phyloP scores from a whole-genome alignment of 2,797 vertebrate species.

The Poeciliopsis paucimaculata region DNA sequence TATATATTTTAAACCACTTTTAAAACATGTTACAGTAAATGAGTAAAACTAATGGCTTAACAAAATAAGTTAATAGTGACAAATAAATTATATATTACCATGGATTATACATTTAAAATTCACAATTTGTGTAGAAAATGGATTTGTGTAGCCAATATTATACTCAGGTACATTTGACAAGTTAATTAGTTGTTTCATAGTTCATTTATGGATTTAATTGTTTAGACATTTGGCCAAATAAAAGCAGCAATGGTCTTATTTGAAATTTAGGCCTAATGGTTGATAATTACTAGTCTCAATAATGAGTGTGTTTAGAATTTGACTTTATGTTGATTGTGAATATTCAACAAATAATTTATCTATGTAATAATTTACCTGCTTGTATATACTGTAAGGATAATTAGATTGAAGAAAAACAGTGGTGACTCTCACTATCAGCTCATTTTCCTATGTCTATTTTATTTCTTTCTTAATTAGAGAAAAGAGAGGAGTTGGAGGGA shows the following conservation, averaged over 20 bases:
- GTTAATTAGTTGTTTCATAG: not conserved
- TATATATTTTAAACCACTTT: not conserved
- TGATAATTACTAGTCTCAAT: too few relatives aligned
- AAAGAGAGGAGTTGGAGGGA: conserved; percentile 37
- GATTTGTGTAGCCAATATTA: not conserved
- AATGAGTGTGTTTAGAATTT: not conserved
- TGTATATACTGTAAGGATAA: conserved; percentile 49
- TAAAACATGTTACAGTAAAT: not conserved
- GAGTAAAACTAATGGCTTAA: not conserved
- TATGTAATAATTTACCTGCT: not conserved
- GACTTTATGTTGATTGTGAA: not conserved
- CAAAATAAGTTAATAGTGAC: not conserved
- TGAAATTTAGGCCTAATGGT: not conserved
- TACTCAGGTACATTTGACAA: not conserved
- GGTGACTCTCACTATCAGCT: conserved; percentile 58
- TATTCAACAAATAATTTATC: not conserved
- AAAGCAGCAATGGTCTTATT: not conserved
- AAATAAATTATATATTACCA: not conserved
- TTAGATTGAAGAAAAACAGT: conserved; percentile 62
- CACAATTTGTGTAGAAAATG: not conserved
- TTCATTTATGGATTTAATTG: not conserved
- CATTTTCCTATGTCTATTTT: not conserved
- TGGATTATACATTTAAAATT: not conserved
- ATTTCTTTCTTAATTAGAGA: not conserved
- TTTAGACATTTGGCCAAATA: not conserved